Evolutionary conservation across 2,888 invertebrate species (phyloP).

Genomic region (Capitulum mitella): DNA sequence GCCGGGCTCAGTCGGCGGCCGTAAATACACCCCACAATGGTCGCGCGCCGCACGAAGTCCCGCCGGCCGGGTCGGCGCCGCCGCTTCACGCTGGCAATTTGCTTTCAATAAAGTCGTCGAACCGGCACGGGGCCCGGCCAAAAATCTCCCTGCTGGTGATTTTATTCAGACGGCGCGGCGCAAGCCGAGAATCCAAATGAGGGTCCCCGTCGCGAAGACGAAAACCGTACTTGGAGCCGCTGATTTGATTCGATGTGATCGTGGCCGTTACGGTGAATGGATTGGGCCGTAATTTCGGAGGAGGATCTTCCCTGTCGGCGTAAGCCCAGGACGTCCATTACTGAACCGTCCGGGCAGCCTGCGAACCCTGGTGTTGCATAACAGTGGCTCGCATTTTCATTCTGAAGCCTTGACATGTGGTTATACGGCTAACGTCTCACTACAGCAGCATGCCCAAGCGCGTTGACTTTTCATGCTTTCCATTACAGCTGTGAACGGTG

Average conservation of each 20-base stretch:
- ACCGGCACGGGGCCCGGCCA: not conserved
- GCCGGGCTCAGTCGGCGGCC: not conserved
- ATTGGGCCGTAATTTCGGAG: not conserved
- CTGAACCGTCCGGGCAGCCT: no score
- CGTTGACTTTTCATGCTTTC: no score
- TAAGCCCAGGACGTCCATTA: not conserved
- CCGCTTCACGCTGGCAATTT: not conserved
- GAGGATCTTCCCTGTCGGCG: not conserved
- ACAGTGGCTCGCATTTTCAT: no score
- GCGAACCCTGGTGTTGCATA: no score
- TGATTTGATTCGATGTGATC: not conserved
- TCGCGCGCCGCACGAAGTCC: not conserved
- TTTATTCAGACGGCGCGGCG: not conserved
- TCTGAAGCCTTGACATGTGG: no score
- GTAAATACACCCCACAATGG: not conserved
- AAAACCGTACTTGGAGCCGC: not conserved
- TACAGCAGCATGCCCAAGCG: no score
- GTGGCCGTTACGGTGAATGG: not conserved
- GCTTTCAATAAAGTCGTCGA: slow-evolving; percentile 20
- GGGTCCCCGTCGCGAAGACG: not conserved
- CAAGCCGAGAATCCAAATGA: not conserved
- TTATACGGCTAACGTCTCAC: no score
- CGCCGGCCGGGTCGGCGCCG: not conserved
- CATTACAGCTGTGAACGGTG: no score
- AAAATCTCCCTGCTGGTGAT: not conserved